Base-by-base conservation (phyloP, 53 echinoderm and acorn worm species). In the Antedon mediterranea region DNA sequence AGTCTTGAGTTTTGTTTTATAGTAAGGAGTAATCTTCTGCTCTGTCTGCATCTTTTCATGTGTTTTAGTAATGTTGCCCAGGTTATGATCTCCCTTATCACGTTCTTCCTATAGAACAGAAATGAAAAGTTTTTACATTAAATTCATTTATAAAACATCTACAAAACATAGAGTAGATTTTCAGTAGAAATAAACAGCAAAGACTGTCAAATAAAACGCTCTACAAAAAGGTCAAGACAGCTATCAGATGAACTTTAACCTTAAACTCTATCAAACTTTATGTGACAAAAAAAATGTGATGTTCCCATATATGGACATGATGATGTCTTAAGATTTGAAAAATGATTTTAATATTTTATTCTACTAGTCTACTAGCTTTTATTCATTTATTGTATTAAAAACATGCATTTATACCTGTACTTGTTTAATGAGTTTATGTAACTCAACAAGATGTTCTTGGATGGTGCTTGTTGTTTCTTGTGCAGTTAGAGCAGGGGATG, bases 41-140 rank as follows among this genome's bases (percentile, higher is more conserved):
- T 93, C 90, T 13, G 87, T 81, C 72, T 90, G 84, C 85, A 98
- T 86, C 75, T 90, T 88, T 43, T 98, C 98, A 44, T 98, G 98
- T 0, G 92, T 93, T 79, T 92, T 98, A 31, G 90, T 79, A 28
- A 98, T 98, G 20, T 78, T 86, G 27, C 43, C 37, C 13, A 98
- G 85, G 70, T 92, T 98, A 9, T 79, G 86, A 71, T 98, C 92
- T 29, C 92, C 85, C 75, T 90, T 98, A 20, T 83, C 42, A 28
- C 89, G 78, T 71, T 88, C 90, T 77, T 83, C 88, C 37, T 98
- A 57, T 4, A 31, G 9, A n/a, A n/a, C n/a, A n/a, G n/a, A n/a
- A n/a, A n/a, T n/a, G n/a, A n/a, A n/a, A n/a, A n/a, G 13, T 15
- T 44, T 14, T 15, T 15, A 44, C 23, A 44, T 15, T 23, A 44